phyloP scores from a whole-genome alignment of 2,797 vertebrate species.

The Acanthornis magna region DNA sequence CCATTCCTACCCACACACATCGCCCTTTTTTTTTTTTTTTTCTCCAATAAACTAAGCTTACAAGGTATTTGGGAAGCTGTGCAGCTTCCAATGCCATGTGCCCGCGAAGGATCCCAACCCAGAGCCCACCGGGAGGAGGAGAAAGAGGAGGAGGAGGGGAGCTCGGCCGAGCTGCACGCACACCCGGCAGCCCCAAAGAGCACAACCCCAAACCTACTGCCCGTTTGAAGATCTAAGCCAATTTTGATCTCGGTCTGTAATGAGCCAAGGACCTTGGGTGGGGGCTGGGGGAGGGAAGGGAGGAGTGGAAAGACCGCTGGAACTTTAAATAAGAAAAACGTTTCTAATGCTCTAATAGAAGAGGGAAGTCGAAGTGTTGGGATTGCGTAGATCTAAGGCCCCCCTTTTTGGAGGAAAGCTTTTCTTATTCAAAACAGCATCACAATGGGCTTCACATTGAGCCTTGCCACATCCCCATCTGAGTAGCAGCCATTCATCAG shows the following conservation, averaged over 20 bases:
- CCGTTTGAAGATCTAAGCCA: slow-evolving; percentile 70
- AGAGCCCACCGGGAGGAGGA: neutral
- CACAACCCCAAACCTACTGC: slow-evolving; percentile 26
- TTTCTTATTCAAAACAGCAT: slow-evolving; percentile 99
- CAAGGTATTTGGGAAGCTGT: slow-evolving; percentile 16
- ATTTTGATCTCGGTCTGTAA: slow-evolving; percentile 75
- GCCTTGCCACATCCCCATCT: slow-evolving; percentile 99
- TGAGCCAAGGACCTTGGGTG: slow-evolving; percentile 67
- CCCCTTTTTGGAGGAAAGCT: slow-evolving; percentile 93
- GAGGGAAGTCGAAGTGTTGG: slow-evolving; percentile 94
- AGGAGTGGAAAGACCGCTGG: slow-evolving; percentile 75
- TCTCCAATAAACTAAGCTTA: neutral
- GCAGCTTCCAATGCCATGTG: slow-evolving; percentile 30
- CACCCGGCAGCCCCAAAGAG: slow-evolving; percentile 44
- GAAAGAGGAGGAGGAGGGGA: slow-evolving; percentile 31
- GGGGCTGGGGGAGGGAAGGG: slow-evolving; percentile 41
- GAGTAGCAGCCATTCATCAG: slow-evolving; percentile 99
- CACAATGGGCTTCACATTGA: slow-evolving; percentile 99
- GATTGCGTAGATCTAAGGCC: slow-evolving; percentile 97
- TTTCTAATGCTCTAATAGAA: slow-evolving; percentile 96
- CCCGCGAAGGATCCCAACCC: neutral
- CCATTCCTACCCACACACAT: neutral
- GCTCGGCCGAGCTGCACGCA: slow-evolving; percentile 12
- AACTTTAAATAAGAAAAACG: slow-evolving; percentile 87
- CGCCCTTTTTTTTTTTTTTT: neutral